Evolutionary conservation across 2,797 vertebrate species (phyloP).

Genomic region (Vipera ursinii): DNA sequence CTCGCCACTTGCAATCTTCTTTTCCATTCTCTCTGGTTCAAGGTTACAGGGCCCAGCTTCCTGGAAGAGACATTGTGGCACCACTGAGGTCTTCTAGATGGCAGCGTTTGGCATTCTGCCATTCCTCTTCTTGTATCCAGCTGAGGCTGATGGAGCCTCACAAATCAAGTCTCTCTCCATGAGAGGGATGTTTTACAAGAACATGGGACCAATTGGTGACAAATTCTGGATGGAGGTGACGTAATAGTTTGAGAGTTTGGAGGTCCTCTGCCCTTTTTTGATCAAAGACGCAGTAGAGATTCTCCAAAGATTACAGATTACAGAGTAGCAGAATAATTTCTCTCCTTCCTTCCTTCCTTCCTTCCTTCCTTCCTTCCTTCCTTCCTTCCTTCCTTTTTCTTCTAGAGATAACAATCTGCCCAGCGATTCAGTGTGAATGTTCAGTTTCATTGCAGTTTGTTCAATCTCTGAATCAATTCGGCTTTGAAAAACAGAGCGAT

Average conservation of each 20-base stretch:
- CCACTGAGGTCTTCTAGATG: background rate
- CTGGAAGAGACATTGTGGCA: conserved; percentile 21
- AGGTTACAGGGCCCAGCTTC: conserved; percentile 56
- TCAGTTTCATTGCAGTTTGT: background rate
- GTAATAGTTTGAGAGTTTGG: background rate
- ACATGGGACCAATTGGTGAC: background rate
- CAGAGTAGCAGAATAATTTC: background rate
- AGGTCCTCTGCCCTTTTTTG: background rate
- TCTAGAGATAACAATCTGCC: background rate
- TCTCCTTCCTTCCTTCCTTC: background rate
- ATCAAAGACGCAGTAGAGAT: background rate
- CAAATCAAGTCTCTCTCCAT: background rate
- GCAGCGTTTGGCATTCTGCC: background rate
- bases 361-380: background rate
- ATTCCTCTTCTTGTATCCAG: background rate
- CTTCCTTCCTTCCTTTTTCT: background rate
- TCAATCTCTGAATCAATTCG: background rate
- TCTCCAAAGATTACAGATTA: background rate
- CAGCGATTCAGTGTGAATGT: background rate
- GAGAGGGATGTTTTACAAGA: background rate
- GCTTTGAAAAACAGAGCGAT: background rate
- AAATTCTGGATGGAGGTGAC: background rate
- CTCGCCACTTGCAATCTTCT: conserved; percentile 53
- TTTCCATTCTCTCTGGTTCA: conserved; percentile 46
- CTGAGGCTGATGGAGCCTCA: background rate